phyloP scores from a whole-genome alignment of 2,888 invertebrate species.

The Charanyca ferruginea region DNA sequence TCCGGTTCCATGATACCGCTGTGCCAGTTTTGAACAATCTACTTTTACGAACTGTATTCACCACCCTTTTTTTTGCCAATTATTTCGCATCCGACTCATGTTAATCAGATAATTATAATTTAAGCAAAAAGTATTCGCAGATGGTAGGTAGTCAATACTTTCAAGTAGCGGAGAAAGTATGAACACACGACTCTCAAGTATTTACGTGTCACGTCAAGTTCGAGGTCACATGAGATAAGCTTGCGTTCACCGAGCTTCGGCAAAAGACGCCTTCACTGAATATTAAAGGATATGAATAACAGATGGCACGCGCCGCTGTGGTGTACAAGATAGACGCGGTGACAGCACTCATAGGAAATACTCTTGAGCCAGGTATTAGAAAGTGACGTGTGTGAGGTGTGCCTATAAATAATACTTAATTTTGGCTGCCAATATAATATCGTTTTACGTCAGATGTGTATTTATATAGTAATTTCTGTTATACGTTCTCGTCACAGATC shows the following conservation, averaged over 20 bases:
- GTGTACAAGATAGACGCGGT: not conserved
- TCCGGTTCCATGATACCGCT: not conserved
- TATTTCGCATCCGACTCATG: not conserved
- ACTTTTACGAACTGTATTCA: not conserved
- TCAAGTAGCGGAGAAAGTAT: constrained; percentile 46
- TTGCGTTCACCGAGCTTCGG: constrained; percentile 28
- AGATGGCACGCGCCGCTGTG: constrained; percentile 13
- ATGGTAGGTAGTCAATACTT: constrained; percentile 20
- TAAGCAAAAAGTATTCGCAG: constrained; percentile 8
- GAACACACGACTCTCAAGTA: constrained; percentile 46
- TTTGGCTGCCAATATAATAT: too few species aligned
- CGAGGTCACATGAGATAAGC: constrained; percentile 47
- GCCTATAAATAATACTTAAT: too few species aligned
- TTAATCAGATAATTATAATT: constrained; percentile 37
- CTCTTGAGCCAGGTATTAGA: not conserved
- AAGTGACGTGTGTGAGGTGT: not conserved
- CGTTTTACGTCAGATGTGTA: too few species aligned
- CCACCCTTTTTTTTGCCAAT: not conserved
- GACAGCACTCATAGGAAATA: not conserved
- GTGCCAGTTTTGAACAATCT: not conserved
- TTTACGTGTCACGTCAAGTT: constrained; percentile 50
- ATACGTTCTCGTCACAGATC: not conserved
- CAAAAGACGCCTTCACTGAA: constrained; percentile 25
- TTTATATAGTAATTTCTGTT: too few species aligned
- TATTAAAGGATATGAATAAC: constrained; percentile 48